These are phyloP conservation scores for Chelon auratus DNA, from an alignment of 2,797 vertebrate genomes.

Conservation along the genomic window DNA sequence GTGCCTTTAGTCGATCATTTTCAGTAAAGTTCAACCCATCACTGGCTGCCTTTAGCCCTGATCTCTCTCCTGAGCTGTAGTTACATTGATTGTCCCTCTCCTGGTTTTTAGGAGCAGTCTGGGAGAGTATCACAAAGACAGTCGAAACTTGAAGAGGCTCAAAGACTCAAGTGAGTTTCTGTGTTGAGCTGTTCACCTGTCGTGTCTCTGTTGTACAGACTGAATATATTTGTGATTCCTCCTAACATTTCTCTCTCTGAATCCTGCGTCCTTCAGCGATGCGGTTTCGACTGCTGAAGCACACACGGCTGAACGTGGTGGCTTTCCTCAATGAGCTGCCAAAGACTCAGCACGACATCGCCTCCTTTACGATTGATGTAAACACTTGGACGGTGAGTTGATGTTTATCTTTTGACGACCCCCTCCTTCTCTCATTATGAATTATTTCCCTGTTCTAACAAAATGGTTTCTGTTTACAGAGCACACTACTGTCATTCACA, in stretches of 20 bases:
- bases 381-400: constrained; percentile 88
- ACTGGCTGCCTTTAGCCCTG: background rate
- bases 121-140: constrained; percentile 90
- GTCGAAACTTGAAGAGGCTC: constrained; percentile 90
- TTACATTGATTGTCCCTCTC: background rate
- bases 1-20: background rate
- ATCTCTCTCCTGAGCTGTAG: background rate
- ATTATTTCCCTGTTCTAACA: constrained; percentile 28
- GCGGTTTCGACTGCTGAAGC: constrained; percentile 89
- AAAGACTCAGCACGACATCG: constrained; percentile 91
- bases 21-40: background rate
- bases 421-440: background rate
- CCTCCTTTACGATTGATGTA: constrained; percentile 91
- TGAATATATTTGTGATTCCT: background rate
- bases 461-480: constrained; percentile 77
- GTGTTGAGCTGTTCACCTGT: background rate
- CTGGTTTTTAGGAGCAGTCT: constrained; percentile 83
- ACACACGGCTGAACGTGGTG: constrained; percentile 90
- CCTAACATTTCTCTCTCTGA: constrained; percentile 13
- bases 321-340: constrained; percentile 94
- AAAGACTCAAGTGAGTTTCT: constrained; percentile 90
- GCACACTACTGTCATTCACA: constrained; percentile 89
- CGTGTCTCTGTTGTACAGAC: background rate
- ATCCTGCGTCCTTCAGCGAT: constrained; percentile 75
- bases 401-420: background rate